These are phyloP conservation scores for Boleophthalmus pectinirostris DNA, from an alignment of 2,113 vertebrate genomes.

Conservation along the genomic window DNA sequence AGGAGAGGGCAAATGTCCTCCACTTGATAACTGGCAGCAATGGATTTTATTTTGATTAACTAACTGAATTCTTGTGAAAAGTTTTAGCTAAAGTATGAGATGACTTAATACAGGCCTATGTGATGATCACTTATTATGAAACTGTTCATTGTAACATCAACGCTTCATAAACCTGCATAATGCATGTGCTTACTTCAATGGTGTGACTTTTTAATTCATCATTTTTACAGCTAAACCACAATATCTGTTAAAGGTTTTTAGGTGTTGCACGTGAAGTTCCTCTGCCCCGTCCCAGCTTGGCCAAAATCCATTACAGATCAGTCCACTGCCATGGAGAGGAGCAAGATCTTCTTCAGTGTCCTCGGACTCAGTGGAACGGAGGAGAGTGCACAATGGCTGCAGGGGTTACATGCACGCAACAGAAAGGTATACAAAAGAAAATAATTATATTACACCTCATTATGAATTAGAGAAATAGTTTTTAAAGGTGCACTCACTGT, in stretches of 20 bases:
- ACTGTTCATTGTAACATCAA: background rate
- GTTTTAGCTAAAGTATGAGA: background rate
- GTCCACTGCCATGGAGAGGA: constrained; percentile 86
- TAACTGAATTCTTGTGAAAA: no score
- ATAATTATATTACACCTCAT: no score
- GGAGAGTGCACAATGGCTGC: constrained; percentile 80
- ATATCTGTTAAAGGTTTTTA: constrained; percentile 74
- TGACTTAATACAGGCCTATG: background rate
- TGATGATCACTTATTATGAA: no score
- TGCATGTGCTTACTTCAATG: no score
- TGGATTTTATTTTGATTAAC: constrained; percentile 42
- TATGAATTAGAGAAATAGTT: no score
- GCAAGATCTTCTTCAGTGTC: constrained; percentile 83
- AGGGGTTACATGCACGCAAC: constrained; percentile 82
- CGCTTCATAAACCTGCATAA: background rate
- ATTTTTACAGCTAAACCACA: background rate
- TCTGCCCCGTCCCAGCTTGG: constrained; percentile 71
- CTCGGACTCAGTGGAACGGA: constrained; percentile 81
- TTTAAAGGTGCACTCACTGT: no score
- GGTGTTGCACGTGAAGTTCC: constrained; percentile 77
- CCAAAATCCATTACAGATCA: constrained; percentile 82
- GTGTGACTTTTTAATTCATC: background rate
- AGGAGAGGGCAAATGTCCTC: constrained; percentile 49
- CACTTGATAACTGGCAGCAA: constrained; percentile 48
- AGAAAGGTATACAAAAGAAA: constrained; percentile 68